Conservation (phyloP, 2,797 vertebrate species). For the Anableps anableps region DNA sequence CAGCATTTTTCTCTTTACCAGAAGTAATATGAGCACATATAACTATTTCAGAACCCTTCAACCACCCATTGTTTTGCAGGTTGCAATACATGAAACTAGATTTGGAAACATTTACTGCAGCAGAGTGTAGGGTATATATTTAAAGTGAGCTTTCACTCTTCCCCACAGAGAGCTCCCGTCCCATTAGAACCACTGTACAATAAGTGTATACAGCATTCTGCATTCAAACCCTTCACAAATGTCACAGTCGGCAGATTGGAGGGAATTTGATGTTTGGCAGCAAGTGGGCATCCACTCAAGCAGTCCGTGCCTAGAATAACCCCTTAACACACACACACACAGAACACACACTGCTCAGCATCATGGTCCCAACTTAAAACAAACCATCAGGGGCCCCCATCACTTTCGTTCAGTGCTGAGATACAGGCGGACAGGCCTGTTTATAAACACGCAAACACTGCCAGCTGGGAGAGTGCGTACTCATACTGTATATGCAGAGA, state of each 20-base stretch:
- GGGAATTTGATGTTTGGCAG: conserved; percentile 72
- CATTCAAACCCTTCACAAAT: conserved; percentile 59
- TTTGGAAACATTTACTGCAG: conserved; percentile 46
- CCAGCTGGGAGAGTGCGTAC: conserved; percentile 39
- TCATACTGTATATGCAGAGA: conserved; percentile 47
- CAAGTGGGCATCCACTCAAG: conserved; percentile 68
- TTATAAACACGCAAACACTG: conserved; percentile 74
- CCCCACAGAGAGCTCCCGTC: conserved; percentile 41
- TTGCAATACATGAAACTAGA: conserved; percentile 1
- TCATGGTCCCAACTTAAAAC: conserved; percentile 76
- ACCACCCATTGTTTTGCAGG: background rate
- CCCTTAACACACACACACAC: conserved; percentile 28
- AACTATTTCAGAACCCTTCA: background rate
- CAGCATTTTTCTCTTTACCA: background rate
- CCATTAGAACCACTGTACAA: conserved; percentile 45
- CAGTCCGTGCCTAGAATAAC: conserved; percentile 70
- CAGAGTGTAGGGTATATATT: background rate
- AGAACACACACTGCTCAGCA: conserved; percentile 60
- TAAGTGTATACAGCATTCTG: conserved; percentile 56
- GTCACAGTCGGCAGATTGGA: conserved; percentile 52
- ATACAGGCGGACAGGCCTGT: conserved; percentile 70
- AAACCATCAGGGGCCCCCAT: conserved; percentile 78
- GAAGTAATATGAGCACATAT: background rate
- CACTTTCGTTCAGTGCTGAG: conserved; percentile 76
- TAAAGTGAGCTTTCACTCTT: conserved; percentile 48